phyloP scores from a whole-genome alignment of 2,113 vertebrate genomes.

The Ptychochromis oligacanthus region DNA sequence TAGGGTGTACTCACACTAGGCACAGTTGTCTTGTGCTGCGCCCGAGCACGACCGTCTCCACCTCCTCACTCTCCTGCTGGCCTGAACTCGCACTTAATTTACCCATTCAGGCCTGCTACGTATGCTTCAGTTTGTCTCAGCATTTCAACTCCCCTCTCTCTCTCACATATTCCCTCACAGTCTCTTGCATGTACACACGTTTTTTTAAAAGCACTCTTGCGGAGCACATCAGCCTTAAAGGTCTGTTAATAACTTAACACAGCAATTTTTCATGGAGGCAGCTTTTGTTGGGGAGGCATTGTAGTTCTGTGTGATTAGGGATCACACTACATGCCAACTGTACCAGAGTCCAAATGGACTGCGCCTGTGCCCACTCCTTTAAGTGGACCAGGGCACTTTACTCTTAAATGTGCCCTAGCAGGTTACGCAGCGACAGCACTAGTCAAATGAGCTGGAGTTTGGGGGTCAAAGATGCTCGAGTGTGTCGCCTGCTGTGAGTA shows the following conservation, averaged over 20 bases:
- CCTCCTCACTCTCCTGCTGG: too few species aligned
- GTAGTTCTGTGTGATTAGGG: neutral
- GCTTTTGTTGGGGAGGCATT: neutral
- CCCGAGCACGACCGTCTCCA: neutral
- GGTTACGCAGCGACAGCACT: neutral
- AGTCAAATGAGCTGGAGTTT: neutral
- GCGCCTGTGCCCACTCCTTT: too few species aligned
- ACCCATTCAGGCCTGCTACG: neutral
- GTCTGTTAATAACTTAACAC: neutral
- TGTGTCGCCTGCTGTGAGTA: neutral
- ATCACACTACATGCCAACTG: too few species aligned
- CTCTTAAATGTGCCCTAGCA: too few species aligned
- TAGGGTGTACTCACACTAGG: too few species aligned
- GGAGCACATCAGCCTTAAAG: too few species aligned
- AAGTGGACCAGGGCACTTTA: neutral
- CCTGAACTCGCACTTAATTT: neutral
- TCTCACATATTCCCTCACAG: neutral
- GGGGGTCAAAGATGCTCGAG: too few species aligned
- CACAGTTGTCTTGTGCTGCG: too few species aligned
- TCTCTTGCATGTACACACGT: neutral
- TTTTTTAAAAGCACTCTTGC: neutral
- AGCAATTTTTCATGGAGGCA: neutral
- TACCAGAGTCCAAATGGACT: too few species aligned
- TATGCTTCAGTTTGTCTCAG: neutral
- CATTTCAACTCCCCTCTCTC: neutral